These are phyloP conservation scores for Rachycentron canadum DNA, from an alignment of 2,797 vertebrate genomes.

Conservation along the genomic window DNA sequence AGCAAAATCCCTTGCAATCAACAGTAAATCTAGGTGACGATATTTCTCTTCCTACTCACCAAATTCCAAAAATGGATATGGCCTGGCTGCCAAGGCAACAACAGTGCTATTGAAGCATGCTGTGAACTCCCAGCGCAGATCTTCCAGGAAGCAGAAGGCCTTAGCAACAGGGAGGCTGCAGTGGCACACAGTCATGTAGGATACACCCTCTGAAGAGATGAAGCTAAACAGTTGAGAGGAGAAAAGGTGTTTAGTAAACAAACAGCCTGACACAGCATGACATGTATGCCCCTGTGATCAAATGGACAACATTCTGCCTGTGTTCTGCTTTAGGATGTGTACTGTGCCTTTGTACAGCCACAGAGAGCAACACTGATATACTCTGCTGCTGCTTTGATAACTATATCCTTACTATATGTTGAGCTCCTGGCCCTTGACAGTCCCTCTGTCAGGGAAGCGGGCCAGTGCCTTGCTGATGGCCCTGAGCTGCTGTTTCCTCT, in stretches of 20 bases:
- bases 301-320: slow-evolving; percentile 22
- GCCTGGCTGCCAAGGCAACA: slow-evolving; percentile 90
- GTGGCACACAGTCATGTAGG: slow-evolving; percentile 94
- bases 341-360: slow-evolving; percentile 1
- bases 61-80: slow-evolving; percentile 96
- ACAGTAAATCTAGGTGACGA: slow-evolving; percentile 11
- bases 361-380: not conserved
- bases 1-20: not conserved
- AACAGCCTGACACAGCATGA: slow-evolving; percentile 62
- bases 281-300: slow-evolving; percentile 24
- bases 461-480: slow-evolving; percentile 86
- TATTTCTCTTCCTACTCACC: slow-evolving; percentile 83
- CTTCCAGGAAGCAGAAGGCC: slow-evolving; percentile 97
- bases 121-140: slow-evolving; percentile 94
- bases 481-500: slow-evolving; percentile 92
- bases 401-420: slow-evolving; percentile 89
- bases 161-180: slow-evolving; percentile 89
- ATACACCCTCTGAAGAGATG: slow-evolving; percentile 89
- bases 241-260: slow-evolving; percentile 78
- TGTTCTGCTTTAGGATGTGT: not conserved
- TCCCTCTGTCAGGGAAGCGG: slow-evolving; percentile 87
- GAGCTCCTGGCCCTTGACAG: slow-evolving; percentile 86
- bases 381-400: slow-evolving; percentile 10
- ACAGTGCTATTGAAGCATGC: slow-evolving; percentile 86
- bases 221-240: slow-evolving; percentile 86